Evolutionary conservation across 1,140 invertebrate genomes (phyloP), one percentile per base, ranked within the genome.

Genomic region (Thereuonema tuberculata): DNA sequence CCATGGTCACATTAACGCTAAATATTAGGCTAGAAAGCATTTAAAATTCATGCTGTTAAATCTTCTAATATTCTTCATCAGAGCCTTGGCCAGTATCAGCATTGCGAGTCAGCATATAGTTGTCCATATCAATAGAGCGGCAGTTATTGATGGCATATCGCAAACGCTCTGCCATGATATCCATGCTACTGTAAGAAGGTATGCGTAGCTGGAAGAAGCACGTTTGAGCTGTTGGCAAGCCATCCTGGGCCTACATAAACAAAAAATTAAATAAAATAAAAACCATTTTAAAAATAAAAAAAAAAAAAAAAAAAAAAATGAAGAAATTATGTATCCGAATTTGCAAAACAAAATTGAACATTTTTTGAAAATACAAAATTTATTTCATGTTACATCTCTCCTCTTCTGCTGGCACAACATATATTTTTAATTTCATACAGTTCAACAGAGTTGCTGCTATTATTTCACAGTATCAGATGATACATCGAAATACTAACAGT

Each of bases 91-190:
- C 75, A 37, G 74, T 68, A 60, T 82, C 81, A 14, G 75, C 72
- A 67, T 83, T 83, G 48, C 82, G 71, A 9, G 80, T 78, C 53
- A 84, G 71, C 82, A 84, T 84, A 68, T 84, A 84, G 69, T 83
- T 83, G 67, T 84, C 82, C 82, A 84, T 83, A 69, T 84, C 83
- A 52, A 84, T 84, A 2, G 80, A 81, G n/a, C 80, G 76, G 65
- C 83, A 84, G 68, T 84, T 81, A 68, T 81, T 80, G 57, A 84
- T 84, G 23, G 82, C 82, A 68, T 84, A 84, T 20, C 81, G 73
- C 9, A 84, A 71, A 56, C 77, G 74, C 66, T 84, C 82, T 1
- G 79, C 77, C 74, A 84, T 77, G 2, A 81, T 72, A 63, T 82
- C 79, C 64, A 70, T 69, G 63, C 75, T 79, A 27, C 76, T 78